phyloP scores from a whole-genome alignment of 1,140 invertebrate genomes.

The Helicoverpa zea region DNA sequence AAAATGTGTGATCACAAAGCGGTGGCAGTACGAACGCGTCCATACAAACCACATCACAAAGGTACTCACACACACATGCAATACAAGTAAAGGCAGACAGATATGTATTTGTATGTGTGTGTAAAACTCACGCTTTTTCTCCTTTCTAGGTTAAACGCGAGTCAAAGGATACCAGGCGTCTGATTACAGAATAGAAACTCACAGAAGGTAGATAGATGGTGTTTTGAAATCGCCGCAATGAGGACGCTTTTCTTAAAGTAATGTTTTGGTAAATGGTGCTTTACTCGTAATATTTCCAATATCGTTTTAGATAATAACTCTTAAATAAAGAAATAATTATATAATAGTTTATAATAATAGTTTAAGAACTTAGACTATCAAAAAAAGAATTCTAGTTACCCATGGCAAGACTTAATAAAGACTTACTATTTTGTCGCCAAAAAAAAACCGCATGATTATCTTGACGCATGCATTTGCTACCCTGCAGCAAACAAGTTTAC shows the following conservation, averaged over 20 bases:
- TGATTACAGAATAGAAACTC: not conserved
- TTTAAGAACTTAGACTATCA: no score
- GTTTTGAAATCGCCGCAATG: not conserved
- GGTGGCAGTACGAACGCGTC: not conserved
- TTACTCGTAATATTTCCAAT: no score
- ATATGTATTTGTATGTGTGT: slow-evolving; percentile 9
- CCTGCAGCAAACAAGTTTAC: not conserved
- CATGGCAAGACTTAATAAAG: no score
- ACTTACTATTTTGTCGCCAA: no score
- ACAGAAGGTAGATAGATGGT: not conserved
- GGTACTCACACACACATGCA: not conserved
- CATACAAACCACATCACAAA: slow-evolving; percentile 24
- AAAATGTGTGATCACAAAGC: not conserved
- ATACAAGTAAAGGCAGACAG: not conserved
- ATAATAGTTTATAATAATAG: no score
- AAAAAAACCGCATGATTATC: not conserved
- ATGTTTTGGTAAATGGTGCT: no score
- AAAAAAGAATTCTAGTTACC: no score
- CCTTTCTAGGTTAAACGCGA: slow-evolving; percentile 36
- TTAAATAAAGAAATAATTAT: no score
- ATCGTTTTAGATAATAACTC: no score
- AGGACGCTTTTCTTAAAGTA: no score
- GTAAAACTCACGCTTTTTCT: slow-evolving; percentile 31
- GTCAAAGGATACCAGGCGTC: slow-evolving; percentile 29
- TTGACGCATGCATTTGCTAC: not conserved